Base-by-base conservation (phyloP, 1,140 invertebrate species). In the Apocrypta bakeri region DNA sequence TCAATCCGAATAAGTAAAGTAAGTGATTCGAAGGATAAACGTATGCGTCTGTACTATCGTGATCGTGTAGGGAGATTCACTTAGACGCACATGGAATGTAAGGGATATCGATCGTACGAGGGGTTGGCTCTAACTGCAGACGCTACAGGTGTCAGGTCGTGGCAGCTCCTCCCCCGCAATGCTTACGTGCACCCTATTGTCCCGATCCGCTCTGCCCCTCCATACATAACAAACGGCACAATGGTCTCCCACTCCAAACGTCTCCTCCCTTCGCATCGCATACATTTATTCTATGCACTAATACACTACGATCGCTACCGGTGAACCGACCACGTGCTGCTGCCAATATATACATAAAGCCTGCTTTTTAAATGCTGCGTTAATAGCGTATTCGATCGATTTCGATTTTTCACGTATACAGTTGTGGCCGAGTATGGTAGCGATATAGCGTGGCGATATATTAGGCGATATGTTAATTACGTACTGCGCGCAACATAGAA, bases 111-210 rank as follows among this genome's bases (percentile, higher is more conserved):
- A 71, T 25, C 68, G 74, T 74, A 25, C 82, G 85, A 72, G 85
- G 71, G 81, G 83, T 78, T 86, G 73, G 84, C 63, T 29, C 63
- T 9, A 25, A 9, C 33, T 17, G 77, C 42, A 73, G 73, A 83
- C 82, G 85, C 88, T 77, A 89, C 88, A 89, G 86, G 88, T 89
- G 85, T 85, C 82, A 84, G 79, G 21, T 17, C 1, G 48, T 6
- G 7, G 72, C 64, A 82, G 82, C 84, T 79, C 79, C 79, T 75
- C 79, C 79, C 72, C 37, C 72, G 71, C 63, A 27, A 71, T 42
- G 61, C 79, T 63, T 12, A 27, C 56, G 21, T 17, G 27, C n/a
- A n/a, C n/a, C n/a, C 66, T 27, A 71, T 79, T 79, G 77, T 71
- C 24, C 24, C 29, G 2, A 21, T 1, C 29, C 63, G 56, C 25